Conservation (phyloP, 1,140 invertebrate species). For the Leptinotarsa defecta region DNA sequence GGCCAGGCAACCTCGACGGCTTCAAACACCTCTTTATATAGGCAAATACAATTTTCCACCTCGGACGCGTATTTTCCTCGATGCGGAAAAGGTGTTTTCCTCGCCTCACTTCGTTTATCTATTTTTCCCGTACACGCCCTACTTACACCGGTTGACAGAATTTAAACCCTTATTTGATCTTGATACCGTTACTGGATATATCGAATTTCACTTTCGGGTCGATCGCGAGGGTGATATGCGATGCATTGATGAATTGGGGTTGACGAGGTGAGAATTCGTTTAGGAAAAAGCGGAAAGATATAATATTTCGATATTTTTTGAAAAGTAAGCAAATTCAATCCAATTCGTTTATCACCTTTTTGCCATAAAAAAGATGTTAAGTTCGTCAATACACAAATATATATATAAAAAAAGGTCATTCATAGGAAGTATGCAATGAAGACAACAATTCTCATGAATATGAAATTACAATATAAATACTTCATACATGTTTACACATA, state of each 20-base stretch:
- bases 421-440: no score
- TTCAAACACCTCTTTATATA: conserved; percentile 4
- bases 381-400: no score
- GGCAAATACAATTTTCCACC: conserved; percentile 8
- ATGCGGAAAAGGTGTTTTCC: conserved; percentile 1
- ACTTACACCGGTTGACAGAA: conserved; percentile 5
- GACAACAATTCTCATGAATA: no score
- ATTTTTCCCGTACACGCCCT: conserved; percentile 4
- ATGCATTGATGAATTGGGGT: conserved; percentile 5
- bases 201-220: conserved; percentile 5
- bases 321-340: no score
- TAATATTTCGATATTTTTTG: no score
- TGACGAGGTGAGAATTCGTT: background rate
- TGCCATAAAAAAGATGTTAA: no score
- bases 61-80: background rate
- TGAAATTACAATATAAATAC: no score
- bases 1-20: background rate
- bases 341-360: no score
- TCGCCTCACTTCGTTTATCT: conserved; percentile 5
- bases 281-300: no score
- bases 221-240: background rate
- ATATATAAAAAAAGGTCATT: no score
- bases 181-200: conserved; percentile 2
- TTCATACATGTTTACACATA: no score
- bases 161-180: conserved; percentile 8